Base-by-base conservation (phyloP, 2,113 vertebrate genomes). In the Aptenodytes patagonicus region DNA sequence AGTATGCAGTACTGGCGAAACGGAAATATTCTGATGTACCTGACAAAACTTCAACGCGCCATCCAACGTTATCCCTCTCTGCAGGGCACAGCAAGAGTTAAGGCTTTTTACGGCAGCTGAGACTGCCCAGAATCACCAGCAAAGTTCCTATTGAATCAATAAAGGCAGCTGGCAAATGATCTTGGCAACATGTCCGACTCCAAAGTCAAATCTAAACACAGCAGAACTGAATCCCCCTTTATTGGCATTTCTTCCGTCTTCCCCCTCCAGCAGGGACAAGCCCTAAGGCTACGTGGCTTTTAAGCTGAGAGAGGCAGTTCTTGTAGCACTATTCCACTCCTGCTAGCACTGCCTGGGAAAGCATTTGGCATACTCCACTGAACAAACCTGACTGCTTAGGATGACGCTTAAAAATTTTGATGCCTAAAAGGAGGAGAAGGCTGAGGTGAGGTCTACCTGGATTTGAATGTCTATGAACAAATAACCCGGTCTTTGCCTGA, bases 91-190 rank as follows among this genome's bases (percentile, higher is more conserved):
- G 49, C 66, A 77, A 40, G 62, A 83, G 44, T 75, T 87, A 58
- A 90, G 47, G 68, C 21, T 77, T 89, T 83, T 83, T 57, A 69
- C 1, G 9, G 79, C 54, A 93, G 58, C 54, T 9, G 21, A 87
- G 70, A 42, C n/a, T 90, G 68, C 32, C 26, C 49, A 87, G 70
- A 90, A 85, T 51, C 64, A 84, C 65, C 66, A 72, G 47, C 18
- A 40, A 91, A 82, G n/a, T 58, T 95, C 71, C 65, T 77, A 42
- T 4, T 44, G 62, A 95, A 90, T 49, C 71, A 69, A 36, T 26
- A 58, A 77, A 65, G 47, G 54, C 44, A 97, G 80, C 34, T 78
- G 72, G 81, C 49, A 95, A 80, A 86, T 61, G 58, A 72, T 61
- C 42, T 60, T 57, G 83, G 75, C 52, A 76, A 58, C 1, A 3